phyloP scores from a whole-genome alignment of 2,113 vertebrate genomes.

The Pycnonotus jocosus region DNA sequence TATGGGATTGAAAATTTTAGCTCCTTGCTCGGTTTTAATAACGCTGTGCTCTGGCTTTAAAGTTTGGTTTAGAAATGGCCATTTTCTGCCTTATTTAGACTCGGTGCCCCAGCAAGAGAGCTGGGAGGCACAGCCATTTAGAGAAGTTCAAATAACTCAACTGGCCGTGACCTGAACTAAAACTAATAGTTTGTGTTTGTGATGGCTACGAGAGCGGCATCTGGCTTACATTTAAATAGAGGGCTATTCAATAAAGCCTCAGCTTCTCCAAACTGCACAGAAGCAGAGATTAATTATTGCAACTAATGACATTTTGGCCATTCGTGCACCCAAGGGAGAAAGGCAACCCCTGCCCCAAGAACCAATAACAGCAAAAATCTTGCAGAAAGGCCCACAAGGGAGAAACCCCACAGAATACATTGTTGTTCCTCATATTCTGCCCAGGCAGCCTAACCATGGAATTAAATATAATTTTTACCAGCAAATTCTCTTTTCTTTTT shows the following conservation, averaged over 20 bases:
- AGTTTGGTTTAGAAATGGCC: not conserved
- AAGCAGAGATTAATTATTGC: constrained; percentile 44
- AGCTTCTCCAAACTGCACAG: constrained; percentile 44
- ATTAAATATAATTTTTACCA: constrained; percentile 51
- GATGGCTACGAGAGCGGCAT: constrained; percentile 49
- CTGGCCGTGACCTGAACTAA: constrained; percentile 61
- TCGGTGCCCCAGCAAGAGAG: not conserved
- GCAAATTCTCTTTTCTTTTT: not conserved
- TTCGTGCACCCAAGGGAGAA: constrained; percentile 13
- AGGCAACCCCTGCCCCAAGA: not conserved
- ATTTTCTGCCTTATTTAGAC: not conserved
- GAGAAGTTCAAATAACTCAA: constrained; percentile 55
- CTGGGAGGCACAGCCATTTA: not conserved
- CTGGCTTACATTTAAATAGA: constrained; percentile 51
- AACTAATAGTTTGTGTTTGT: constrained; percentile 61
- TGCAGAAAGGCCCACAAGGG: not conserved
- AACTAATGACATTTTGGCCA: not conserved
- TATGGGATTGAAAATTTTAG: not conserved
- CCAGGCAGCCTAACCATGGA: constrained; percentile 15
- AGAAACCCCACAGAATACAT: not conserved
- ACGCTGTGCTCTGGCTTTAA: not conserved
- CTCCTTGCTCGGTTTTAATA: not conserved
- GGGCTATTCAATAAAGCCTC: constrained; percentile 46
- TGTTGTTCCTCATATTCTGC: constrained; percentile 4
- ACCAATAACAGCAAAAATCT: not conserved